phyloP scores from a whole-genome alignment of 2,888 invertebrate genomes.

The Eledone cirrhosa region DNA sequence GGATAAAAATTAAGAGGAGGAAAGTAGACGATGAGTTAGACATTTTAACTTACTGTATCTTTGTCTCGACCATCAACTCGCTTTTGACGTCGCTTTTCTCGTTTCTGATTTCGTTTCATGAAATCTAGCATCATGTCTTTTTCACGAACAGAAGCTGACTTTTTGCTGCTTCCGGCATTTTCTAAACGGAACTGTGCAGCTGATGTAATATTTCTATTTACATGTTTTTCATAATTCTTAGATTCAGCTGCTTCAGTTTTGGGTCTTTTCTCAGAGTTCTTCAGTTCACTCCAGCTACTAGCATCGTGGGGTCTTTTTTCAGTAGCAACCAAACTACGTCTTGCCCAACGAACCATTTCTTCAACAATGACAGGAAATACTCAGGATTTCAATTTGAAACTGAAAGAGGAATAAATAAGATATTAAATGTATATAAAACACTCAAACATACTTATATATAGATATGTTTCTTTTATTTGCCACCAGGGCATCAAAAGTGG shows the following conservation, averaged over 20 bases:
- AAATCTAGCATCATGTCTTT: constrained; percentile 17
- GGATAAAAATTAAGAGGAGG: too few species aligned
- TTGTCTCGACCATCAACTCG: neutral
- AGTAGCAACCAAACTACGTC: constrained; percentile 10
- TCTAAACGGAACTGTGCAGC: neutral
- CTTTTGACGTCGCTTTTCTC: constrained; percentile 17
- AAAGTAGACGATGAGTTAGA: too few species aligned
- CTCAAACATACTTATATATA: too few species aligned
- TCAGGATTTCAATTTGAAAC: too few species aligned
- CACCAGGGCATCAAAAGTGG: too few species aligned
- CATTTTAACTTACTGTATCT: neutral
- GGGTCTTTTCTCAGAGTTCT: neutral
- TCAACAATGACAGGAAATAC: too few species aligned
- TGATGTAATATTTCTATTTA: neutral
- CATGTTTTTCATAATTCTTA: neutral
- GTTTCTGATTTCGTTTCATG: constrained; percentile 3
- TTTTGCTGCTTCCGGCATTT: neutral
- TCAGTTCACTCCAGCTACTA: constrained; percentile 15
- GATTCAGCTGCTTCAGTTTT: neutral
- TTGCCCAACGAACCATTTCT: constrained; percentile 4
- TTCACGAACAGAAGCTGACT: neutral
- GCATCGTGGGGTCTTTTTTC: constrained; percentile 3
- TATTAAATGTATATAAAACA: too few species aligned
- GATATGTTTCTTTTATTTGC: too few species aligned
- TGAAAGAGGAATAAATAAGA: too few species aligned